Conservation (phyloP, 2,888 invertebrate species). For the Himalopsyche tibetana region DNA sequence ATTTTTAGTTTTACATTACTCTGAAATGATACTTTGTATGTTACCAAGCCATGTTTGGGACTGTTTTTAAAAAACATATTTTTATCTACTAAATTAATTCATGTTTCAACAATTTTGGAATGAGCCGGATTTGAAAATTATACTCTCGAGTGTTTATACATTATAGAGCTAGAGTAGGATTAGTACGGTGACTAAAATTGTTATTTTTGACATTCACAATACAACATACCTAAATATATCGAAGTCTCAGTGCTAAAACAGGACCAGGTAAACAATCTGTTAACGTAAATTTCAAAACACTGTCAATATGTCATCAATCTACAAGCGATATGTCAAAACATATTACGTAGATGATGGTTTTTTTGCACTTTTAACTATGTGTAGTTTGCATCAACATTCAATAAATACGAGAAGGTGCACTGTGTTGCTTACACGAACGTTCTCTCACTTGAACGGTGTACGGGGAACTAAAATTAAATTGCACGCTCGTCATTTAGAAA, state of each 20-base stretch:
- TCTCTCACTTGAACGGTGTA: not conserved
- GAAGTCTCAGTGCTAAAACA: not conserved
- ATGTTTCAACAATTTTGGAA: too few species aligned
- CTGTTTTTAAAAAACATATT: too few species aligned
- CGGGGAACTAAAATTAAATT: conserved; percentile 9
- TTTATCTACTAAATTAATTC: too few species aligned
- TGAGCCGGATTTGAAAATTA: too few species aligned
- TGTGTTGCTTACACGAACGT: not conserved
- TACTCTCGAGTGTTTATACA: too few species aligned
- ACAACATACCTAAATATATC: conserved; percentile 8
- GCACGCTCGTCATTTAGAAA: not conserved
- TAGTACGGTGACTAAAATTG: too few species aligned
- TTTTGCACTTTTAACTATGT: not conserved
- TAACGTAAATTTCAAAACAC: not conserved
- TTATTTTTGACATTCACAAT: not conserved
- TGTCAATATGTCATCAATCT: not conserved
- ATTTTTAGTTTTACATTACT: too few species aligned
- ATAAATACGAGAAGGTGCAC: not conserved
- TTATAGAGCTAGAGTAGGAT: too few species aligned
- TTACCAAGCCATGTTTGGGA: too few species aligned
- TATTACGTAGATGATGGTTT: not conserved
- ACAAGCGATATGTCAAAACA: conserved; percentile 2
- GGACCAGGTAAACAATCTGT: not conserved
- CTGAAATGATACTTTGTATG: too few species aligned
- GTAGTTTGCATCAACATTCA: not conserved